These are phyloP conservation scores for Drosophila ustulata DNA, from an alignment of 2,888 invertebrate genomes.

Conservation along the genomic window DNA sequence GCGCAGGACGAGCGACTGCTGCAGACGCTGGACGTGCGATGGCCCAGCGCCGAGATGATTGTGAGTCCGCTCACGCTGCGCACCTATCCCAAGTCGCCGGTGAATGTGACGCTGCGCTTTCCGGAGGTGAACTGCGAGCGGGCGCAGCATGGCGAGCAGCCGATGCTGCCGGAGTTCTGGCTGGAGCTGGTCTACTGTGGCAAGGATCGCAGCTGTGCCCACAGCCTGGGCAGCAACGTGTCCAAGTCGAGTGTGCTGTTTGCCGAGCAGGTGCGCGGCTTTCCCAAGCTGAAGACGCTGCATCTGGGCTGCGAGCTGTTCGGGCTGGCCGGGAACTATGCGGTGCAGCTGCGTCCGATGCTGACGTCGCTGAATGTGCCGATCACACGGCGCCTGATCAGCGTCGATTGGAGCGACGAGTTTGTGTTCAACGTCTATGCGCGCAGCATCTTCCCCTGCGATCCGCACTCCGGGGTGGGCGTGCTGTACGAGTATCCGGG, in stretches of 20 bases:
- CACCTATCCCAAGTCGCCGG: slow-evolving; percentile 91
- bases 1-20: slow-evolving; percentile 81
- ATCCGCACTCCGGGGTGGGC: slow-evolving; percentile 89
- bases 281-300: slow-evolving; percentile 89
- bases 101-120: slow-evolving; percentile 91
- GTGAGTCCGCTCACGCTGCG: slow-evolving; percentile 91
- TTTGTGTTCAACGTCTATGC: slow-evolving; percentile 94
- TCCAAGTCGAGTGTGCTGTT: slow-evolving; percentile 89
- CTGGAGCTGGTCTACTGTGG: slow-evolving; percentile 93
- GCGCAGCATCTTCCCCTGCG: slow-evolving; percentile 93
- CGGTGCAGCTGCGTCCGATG: slow-evolving; percentile 90
- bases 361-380: slow-evolving; percentile 86
- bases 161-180: slow-evolving; percentile 89
- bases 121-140: slow-evolving; percentile 89
- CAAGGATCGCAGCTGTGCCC: slow-evolving; percentile 90
- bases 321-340: slow-evolving; percentile 93
- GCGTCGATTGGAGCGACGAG: slow-evolving; percentile 93
- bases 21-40: slow-evolving; percentile 90
- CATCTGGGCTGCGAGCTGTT: slow-evolving; percentile 92
- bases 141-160: slow-evolving; percentile 81
- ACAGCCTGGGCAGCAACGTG: slow-evolving; percentile 83
- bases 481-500: slow-evolving; percentile 94
- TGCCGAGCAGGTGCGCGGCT: slow-evolving; percentile 91
- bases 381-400: slow-evolving; percentile 77
- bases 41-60: slow-evolving; percentile 91